Base-by-base conservation (phyloP, 1,140 invertebrate genomes). In the Zaprionus africanus region DNA sequence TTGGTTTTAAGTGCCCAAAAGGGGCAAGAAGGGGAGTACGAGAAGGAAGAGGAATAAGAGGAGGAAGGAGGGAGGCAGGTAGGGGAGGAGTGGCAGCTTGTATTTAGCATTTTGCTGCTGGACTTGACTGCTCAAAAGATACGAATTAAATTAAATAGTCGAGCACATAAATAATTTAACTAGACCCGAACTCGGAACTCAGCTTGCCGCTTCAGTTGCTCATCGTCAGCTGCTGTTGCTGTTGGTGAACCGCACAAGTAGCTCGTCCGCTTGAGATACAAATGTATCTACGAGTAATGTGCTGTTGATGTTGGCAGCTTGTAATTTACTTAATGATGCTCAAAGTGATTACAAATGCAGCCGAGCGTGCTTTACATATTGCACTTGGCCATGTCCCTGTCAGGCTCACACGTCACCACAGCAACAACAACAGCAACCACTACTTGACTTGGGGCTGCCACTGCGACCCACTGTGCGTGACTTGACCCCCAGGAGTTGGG, bases 301-400 rank as follows among this genome's bases (percentile, higher is more conserved):
- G 58, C 57, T 71, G 38, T 31, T 67, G 75, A 72, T 73, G 79
- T 79, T 75, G 78, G 70, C 79, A 61, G 65, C 69, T 76, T 82
- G 63, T 73, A 76, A 57, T 85, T 86, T 72, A 68, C 67, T 63
- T 77, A 87, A 76, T 70, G 62, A 68, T 68, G 71, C 59, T 72
- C 66, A 56, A 76, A 82, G 68, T 81, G 78, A 78, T 83, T 79
- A 78, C 72, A 74, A 69, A 73, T 82, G 77, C 78, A 72, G 54
- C 41, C 56, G 36, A 74, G 72, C 76, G 64, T 74, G 64, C 66
- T 74, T 76, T 77, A 76, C 83, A 82, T 75, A 75, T 71, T 67
- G 54, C 63, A 75, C 75, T 77, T 73, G 69, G 67, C 63, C 61
- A 76, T 71, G 68, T 62, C 31, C 59, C 68, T 65, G 43, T 69